Conservation (phyloP, 2,888 invertebrate species). For the Ethmia dodecea region DNA sequence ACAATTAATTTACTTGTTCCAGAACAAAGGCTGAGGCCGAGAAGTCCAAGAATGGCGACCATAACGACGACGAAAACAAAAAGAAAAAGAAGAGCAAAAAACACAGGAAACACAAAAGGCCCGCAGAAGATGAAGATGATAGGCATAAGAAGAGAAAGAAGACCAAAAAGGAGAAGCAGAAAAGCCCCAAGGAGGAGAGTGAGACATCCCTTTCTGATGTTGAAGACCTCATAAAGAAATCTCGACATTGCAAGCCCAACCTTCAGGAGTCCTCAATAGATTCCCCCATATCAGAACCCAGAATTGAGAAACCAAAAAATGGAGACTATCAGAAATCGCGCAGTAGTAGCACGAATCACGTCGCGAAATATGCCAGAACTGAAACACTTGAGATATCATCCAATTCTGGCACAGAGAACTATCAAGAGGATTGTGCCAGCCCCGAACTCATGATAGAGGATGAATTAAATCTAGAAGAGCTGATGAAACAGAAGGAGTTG, state of each 20-base stretch:
- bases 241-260: conserved; percentile 38
- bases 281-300: conserved; percentile 27
- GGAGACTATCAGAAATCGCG: conserved; percentile 33
- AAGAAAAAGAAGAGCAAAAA: conserved; percentile 78
- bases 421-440: conserved; percentile 81
- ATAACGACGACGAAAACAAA: conserved; percentile 50
- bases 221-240: conserved; percentile 57
- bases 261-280: conserved; percentile 26
- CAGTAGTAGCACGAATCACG: conserved; percentile 22
- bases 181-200: conserved; percentile 54
- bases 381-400: conserved; percentile 81
- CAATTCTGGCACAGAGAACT: conserved; percentile 80
- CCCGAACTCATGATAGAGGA: conserved; percentile 89
- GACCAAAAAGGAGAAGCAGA: conserved; percentile 75
- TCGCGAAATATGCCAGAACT: conserved; percentile 25
- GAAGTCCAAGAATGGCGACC: conserved; percentile 35
- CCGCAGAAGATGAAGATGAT: conserved; percentile 67
- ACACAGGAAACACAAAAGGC: conserved; percentile 84
- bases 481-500: conserved; percentile 92
- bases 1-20: conserved; percentile 28
- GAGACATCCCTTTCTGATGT: conserved; percentile 61
- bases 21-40: conserved; percentile 33
- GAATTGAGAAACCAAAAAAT: conserved; percentile 37
- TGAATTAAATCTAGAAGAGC: conserved; percentile 90
- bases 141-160: conserved; percentile 76